Conservation (phyloP, 2,113 vertebrate genomes). For the Tragelaphus strepsiceros region DNA sequence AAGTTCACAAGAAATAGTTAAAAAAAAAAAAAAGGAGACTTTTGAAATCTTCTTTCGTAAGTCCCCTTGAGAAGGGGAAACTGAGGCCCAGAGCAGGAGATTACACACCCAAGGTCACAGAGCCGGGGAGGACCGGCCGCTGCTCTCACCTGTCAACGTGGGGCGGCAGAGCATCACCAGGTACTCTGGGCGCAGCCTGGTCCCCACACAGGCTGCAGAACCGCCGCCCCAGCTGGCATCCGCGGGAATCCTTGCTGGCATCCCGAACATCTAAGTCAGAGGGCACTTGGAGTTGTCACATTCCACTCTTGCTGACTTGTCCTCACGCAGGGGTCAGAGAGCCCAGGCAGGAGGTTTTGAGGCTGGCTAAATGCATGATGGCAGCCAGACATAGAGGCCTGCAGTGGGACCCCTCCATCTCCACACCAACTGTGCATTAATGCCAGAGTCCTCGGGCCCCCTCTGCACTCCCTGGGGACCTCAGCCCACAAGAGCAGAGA, state of each 20-base stretch:
- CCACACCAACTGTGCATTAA: background rate
- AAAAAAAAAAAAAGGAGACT: background rate
- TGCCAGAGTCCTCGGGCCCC: background rate
- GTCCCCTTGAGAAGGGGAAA: background rate
- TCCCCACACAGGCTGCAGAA: background rate
- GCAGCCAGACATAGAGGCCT: background rate
- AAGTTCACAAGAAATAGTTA: background rate
- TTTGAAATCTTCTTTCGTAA: background rate
- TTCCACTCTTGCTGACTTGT: too few relatives aligned
- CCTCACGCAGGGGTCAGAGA: background rate
- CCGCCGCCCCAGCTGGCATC: background rate
- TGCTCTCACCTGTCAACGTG: background rate
- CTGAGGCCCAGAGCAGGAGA: background rate
- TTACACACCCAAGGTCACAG: background rate
- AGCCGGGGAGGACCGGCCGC: background rate
- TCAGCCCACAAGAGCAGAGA: background rate
- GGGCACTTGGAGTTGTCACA: background rate
- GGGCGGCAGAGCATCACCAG: background rate
- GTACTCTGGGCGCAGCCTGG: background rate
- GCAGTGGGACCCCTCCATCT: background rate
- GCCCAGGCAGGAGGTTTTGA: background rate
- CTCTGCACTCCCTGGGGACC: background rate
- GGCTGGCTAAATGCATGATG: background rate
- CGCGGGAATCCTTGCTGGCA: background rate
- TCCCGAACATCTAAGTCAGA: background rate